phyloP scores from a whole-genome alignment of 2,888 invertebrate genomes.

The Pristionchus exspectatus region DNA sequence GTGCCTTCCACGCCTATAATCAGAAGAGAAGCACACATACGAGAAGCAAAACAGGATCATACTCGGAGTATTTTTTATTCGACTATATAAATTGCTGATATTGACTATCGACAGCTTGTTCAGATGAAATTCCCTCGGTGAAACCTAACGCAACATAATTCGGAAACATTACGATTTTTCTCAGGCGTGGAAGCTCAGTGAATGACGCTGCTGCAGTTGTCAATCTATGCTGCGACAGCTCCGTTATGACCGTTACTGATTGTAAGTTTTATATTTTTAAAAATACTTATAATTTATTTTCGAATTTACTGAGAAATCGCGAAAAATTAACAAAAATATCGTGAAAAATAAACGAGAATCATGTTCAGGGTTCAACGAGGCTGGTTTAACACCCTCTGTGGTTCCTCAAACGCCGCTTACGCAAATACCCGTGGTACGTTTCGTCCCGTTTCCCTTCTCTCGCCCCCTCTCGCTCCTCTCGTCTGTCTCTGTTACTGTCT shows the following conservation, averaged over 20 bases:
- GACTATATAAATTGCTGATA: not conserved
- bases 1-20: no score
- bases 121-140: not conserved
- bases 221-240: slow-evolving; percentile 52
- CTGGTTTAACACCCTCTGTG: not conserved
- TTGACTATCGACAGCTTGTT: not conserved
- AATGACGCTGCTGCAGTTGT: not conserved
- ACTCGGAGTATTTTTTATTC: no score
- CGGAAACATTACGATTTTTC: not conserved
- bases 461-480: not conserved
- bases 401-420: slow-evolving; percentile 43
- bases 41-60: no score
- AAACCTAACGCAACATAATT: not conserved
- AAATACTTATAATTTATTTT: not conserved
- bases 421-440: slow-evolving; percentile 34
- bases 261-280: slow-evolving; percentile 21
- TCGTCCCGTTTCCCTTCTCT: not conserved
- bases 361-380: slow-evolving; percentile 50
- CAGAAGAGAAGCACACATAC: no score
- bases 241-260: slow-evolving; percentile 35
- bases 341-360: not conserved
- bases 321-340: not conserved
- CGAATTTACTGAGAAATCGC: not conserved
- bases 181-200: not conserved
- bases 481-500: not conserved